These are phyloP conservation scores for Alloscopus bannaensis DNA, from an alignment of 2,888 invertebrate species.

Conservation along the genomic window DNA sequence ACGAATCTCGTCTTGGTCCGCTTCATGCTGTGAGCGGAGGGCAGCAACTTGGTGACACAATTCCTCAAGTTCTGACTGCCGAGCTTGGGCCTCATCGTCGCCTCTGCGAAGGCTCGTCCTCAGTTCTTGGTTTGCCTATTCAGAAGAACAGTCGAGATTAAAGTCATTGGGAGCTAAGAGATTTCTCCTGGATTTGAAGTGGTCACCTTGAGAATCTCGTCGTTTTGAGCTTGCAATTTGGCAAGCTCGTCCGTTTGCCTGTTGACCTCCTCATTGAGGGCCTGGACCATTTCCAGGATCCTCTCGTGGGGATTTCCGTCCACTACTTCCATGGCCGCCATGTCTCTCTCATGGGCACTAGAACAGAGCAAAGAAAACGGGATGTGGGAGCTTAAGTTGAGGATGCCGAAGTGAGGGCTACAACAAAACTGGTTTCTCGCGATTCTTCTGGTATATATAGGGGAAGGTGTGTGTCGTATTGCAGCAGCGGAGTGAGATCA, in stretches of 20 bases:
- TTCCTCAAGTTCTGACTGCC: neutral
- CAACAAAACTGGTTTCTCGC: too few relatives aligned
- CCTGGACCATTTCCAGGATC: constrained; percentile 15
- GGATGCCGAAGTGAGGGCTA: too few relatives aligned
- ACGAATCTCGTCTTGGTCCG: neutral
- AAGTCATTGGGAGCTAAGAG: too few relatives aligned
- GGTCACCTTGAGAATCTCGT: neutral
- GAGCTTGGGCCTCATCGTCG: neutral
- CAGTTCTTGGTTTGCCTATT: neutral
- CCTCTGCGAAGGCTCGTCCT: neutral
- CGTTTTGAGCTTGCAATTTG: neutral
- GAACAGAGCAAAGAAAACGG: too few relatives aligned
- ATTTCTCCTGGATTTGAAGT: too few relatives aligned
- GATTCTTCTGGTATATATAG: too few relatives aligned
- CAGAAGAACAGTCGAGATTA: neutral
- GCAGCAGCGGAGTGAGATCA: too few relatives aligned
- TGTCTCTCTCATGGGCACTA: too few relatives aligned
- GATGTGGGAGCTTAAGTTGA: too few relatives aligned
- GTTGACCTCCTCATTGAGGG: neutral
- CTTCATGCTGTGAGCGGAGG: neutral
- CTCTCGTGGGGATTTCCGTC: neutral
- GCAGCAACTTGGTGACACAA: neutral
- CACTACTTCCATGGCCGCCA: neutral
- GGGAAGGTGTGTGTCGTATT: too few relatives aligned
- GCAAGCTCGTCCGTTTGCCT: neutral